Base-by-base conservation (phyloP, 2,113 vertebrate species). In the Chrysochloris asiatica region DNA sequence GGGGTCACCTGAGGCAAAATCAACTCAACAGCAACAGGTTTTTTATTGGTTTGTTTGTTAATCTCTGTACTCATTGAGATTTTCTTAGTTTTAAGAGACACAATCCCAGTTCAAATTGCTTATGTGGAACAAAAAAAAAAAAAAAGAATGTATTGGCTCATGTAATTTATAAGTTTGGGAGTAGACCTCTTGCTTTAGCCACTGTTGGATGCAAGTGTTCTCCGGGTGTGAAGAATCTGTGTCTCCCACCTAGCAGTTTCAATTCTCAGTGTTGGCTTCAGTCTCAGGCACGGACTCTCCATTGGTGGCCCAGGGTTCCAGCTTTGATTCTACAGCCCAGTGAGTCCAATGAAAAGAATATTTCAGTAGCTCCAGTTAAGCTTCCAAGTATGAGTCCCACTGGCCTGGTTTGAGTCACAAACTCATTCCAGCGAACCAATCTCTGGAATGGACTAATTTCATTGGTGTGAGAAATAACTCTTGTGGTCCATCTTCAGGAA, bases 211-310 rank as follows among this genome's bases (percentile, higher is more conserved):
- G 73, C 54, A 4, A 16, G 43, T 3, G 10, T 17, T 21, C 43
- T 8, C 33, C 4, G 4, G 9, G 61, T 3, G 41, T 33, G 10
- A 14, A 2, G 80, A 43, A 45, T 13, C 52, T 0, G 0, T 0
- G 10, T n/a, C 30, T 1, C 77, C 30, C 50, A 6, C 6, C 41
- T 16, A 12, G 1, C 0, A 5, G 90, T 41, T 67, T 72, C 5
- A 14, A 12, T 12, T 24, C 33, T 47, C 72, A 22, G 16, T 8
- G 77, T 0, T 4, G 69, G 82, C 76, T 61, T 45, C 24, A 0
- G n/a, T 8, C 61, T 43, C 71, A 22, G 80, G 48, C 43, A 36
- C 65, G 0, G 33, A 33, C 43, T n/a, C 83, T 65, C 21, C 33
- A 0, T 17, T 1, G 54, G 22, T 4, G 63, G 45, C 78, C n/a